phyloP scores from a whole-genome alignment of 2,113 vertebrate species.

The Phoenicopterus ruber region DNA sequence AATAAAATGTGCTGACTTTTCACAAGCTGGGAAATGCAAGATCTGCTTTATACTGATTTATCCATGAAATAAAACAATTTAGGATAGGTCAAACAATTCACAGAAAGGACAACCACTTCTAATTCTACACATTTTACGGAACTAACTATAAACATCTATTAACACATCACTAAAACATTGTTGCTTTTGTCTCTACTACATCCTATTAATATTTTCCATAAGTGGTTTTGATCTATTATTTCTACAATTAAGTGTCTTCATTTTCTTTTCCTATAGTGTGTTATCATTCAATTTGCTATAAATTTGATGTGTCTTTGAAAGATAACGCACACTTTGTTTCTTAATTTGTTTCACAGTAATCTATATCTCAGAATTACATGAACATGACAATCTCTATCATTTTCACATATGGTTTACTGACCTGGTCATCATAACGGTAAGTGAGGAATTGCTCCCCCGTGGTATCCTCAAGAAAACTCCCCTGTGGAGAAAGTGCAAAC shows the following conservation, averaged over 20 bases:
- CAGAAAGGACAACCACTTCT: neutral
- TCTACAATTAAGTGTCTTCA: neutral
- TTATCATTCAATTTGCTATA: neutral
- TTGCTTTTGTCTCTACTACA: neutral
- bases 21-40: neutral
- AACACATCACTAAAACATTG: neutral
- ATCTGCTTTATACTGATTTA: neutral
- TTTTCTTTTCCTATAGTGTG: neutral
- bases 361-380: neutral
- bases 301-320: neutral
- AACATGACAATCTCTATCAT: neutral
- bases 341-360: neutral
- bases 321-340: neutral
- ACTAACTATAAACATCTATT: neutral
- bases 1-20: neutral
- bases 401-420: conserved; percentile 41
- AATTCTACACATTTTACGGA: neutral
- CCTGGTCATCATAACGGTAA: conserved; percentile 90
- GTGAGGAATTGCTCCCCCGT: conserved; percentile 89
- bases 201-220: neutral
- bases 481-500: conserved; percentile 92
- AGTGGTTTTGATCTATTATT: neutral
- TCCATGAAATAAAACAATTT: neutral
- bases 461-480: conserved; percentile 90
- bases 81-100: neutral